Conservation (phyloP, 2,113 vertebrate species). For the Leucopsar rothschildi region DNA sequence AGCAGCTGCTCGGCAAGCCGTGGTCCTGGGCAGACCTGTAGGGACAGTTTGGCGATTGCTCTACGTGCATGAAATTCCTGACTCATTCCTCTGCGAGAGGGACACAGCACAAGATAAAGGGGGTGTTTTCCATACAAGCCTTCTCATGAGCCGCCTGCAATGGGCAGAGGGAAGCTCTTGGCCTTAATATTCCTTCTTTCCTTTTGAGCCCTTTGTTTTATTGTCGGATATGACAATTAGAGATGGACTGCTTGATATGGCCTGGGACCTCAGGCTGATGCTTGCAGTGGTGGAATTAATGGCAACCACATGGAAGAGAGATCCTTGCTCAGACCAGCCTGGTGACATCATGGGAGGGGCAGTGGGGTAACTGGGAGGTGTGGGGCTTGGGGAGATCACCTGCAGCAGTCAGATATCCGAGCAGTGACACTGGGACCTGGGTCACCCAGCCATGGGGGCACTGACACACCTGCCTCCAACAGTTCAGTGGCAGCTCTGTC, state of each 20-base stretch:
- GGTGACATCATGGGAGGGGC: background rate
- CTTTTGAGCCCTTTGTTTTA: background rate
- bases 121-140: background rate
- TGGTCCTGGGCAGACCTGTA: conserved; percentile 24
- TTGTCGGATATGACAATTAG: background rate
- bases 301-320: background rate
- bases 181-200: background rate
- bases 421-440: accelerated
- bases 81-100: background rate
- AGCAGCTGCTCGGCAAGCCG: background rate
- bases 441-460: accelerated
- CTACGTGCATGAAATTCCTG: background rate
- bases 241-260: background rate
- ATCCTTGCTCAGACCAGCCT: background rate
- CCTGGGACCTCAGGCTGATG: background rate
- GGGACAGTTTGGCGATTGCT: conserved; percentile 9
- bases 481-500: accelerated
- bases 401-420: background rate
- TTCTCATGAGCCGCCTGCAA: background rate
- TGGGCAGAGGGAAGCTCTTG: background rate
- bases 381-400: background rate
- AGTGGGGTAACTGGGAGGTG: background rate
- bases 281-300: background rate
- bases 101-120: background rate
- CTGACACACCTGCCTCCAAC: background rate